A percentile compares a stretch with the other conserved stretches of the same genome.
phyloP scores from a whole-genome alignment of 2,888 invertebrate genomes.

The Anthophora plumipes region DNA sequence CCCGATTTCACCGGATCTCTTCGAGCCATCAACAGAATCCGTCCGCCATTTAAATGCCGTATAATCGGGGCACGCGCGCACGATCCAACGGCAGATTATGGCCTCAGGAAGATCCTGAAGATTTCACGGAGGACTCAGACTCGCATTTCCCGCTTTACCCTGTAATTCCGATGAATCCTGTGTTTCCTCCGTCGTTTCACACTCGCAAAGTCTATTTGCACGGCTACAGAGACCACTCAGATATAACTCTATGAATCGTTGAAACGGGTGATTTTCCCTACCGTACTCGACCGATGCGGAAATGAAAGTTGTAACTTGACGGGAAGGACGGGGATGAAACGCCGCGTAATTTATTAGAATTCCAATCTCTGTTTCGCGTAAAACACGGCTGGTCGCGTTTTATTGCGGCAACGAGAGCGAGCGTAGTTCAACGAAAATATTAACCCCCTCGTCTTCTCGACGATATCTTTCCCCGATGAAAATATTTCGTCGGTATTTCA shows the following conservation, averaged over 20 bases:
- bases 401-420: slow-evolving; percentile 39
- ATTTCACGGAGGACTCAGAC: slow-evolving; percentile 38
- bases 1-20: slow-evolving; percentile 20
- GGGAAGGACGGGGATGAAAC: slow-evolving; percentile 2
- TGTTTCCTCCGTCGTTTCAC: not conserved
- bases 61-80: slow-evolving; percentile 32
- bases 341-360: slow-evolving; percentile 52
- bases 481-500: slow-evolving; percentile 26
- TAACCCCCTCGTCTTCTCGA: too few relatives aligned
- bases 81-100: slow-evolving; percentile 16
- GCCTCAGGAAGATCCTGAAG: slow-evolving; percentile 5
- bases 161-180: slow-evolving; percentile 34
- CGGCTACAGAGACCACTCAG: too few relatives aligned
- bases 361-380: slow-evolving; percentile 50
- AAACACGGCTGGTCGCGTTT: slow-evolving; percentile 30
- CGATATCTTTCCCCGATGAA: slow-evolving; percentile 30
- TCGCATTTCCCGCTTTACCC: slow-evolving; percentile 31
- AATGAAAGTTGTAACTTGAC: slow-evolving; percentile 28
- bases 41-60: slow-evolving; percentile 34
- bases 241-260: too few relatives aligned
- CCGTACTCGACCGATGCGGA: not conserved
- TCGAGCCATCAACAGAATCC: slow-evolving; percentile 1
- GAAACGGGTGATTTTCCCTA: too few relatives aligned
- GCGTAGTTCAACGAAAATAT: slow-evolving; percentile 46
- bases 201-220: not conserved